phyloP scores from a whole-genome alignment of 2,888 invertebrate species.

The Platycnemis pennipes region DNA sequence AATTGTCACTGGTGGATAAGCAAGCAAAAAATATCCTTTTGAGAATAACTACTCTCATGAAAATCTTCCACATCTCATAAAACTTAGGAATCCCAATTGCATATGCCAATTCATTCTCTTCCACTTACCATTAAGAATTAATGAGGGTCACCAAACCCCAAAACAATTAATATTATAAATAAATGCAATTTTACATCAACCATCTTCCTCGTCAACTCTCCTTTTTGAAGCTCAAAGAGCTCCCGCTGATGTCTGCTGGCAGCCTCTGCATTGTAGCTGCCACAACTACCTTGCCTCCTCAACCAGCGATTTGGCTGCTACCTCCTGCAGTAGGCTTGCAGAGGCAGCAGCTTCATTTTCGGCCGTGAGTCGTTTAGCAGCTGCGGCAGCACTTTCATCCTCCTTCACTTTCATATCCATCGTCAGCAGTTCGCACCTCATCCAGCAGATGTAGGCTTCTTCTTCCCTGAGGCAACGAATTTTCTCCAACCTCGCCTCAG shows the following conservation, averaged over 20 bases:
- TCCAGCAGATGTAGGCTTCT: background rate
- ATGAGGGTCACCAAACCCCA: background rate
- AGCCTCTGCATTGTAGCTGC: background rate
- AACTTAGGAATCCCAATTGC: background rate
- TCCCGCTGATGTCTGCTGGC: background rate
- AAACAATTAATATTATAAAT: background rate
- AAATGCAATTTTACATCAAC: background rate
- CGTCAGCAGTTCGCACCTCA: background rate
- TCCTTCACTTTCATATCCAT: background rate
- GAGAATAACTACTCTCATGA: background rate
- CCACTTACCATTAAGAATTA: background rate
- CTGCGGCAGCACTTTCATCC: background rate
- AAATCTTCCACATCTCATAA: background rate
- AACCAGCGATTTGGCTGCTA: background rate
- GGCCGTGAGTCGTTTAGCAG: background rate
- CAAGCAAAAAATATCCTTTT: background rate
- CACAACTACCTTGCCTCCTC: background rate
- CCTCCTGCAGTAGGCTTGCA: background rate
- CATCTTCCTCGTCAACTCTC: background rate
- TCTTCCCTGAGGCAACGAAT: background rate
- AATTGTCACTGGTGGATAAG: background rate
- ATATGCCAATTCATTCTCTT: background rate
- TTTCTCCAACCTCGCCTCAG: background rate
- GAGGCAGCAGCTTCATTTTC: background rate
- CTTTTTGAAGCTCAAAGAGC: background rate